These are phyloP conservation scores for Philereme vetulata DNA, from an alignment of 2,888 invertebrate genomes.

Conservation along the genomic window DNA sequence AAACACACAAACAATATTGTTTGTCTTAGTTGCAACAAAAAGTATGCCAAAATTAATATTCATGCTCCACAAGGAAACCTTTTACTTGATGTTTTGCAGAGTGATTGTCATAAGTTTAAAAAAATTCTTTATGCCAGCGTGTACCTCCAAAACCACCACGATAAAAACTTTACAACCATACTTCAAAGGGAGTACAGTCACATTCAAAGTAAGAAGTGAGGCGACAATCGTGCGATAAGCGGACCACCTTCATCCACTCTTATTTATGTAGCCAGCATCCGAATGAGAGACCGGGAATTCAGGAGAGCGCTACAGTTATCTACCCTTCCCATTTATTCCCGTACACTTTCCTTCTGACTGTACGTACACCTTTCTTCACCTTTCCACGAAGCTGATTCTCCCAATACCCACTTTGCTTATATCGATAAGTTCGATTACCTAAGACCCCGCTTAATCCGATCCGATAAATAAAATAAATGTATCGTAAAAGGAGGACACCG, in stretches of 20 bases:
- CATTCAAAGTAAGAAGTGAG: constrained; percentile 63
- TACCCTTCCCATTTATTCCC: constrained; percentile 82
- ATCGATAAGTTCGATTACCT: constrained; percentile 39
- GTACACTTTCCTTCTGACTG: constrained; percentile 63
- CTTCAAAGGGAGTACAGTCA: constrained; percentile 41
- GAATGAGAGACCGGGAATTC: constrained; percentile 67
- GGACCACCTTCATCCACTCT: constrained; percentile 69
- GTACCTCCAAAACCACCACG: constrained; percentile 21
- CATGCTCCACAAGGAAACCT: too few species aligned
- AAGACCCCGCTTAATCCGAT: constrained; percentile 63
- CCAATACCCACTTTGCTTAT: constrained; percentile 30
- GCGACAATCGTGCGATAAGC: constrained; percentile 65
- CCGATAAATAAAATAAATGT: constrained; percentile 75
- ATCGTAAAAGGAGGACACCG: constrained; percentile 67
- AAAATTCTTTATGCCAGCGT: constrained; percentile 9
- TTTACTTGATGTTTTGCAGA: too few species aligned
- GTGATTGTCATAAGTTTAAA: not conserved
- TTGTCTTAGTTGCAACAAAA: too few species aligned
- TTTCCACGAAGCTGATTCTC: constrained; percentile 35
- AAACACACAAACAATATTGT: too few species aligned
- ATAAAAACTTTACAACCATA: constrained; percentile 42
- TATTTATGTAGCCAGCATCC: constrained; percentile 81
- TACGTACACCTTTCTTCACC: constrained; percentile 53
- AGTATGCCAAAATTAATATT: too few species aligned
- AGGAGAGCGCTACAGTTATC: constrained; percentile 75